phyloP scores from a whole-genome alignment of 2,888 invertebrate species.

The Anorthoa munda region DNA sequence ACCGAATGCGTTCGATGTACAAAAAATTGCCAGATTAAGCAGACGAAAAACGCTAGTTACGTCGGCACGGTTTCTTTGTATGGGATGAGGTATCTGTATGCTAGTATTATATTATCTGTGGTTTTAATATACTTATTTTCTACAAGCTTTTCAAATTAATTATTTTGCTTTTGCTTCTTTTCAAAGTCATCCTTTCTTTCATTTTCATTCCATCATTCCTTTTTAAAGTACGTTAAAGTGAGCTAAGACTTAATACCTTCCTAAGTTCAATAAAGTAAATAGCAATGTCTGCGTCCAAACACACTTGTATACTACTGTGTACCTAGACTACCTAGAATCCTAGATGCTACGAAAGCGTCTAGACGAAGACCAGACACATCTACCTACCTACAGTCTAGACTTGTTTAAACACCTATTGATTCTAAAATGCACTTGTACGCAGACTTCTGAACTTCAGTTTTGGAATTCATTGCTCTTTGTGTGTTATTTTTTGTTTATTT shows the following conservation, averaged over 20 bases:
- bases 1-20: too few relatives aligned
- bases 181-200: too few relatives aligned
- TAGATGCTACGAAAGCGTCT: slow-evolving; percentile 37
- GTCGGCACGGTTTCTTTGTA: too few relatives aligned
- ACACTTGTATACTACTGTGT: slow-evolving; percentile 12
- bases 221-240: too few relatives aligned
- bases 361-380: slow-evolving; percentile 48
- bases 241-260: not conserved
- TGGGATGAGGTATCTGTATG: too few relatives aligned
- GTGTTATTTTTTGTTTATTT: not conserved
- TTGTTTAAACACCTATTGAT: slow-evolving; percentile 54
- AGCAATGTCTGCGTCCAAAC: slow-evolving; percentile 26
- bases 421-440: not conserved
- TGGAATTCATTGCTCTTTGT: not conserved
- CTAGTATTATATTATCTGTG: too few relatives aligned
- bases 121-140: too few relatives aligned
- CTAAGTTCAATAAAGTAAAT: slow-evolving; percentile 9
- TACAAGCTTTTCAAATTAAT: too few relatives aligned
- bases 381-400: slow-evolving; percentile 50
- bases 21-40: too few relatives aligned
- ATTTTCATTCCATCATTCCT: too few relatives aligned
- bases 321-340: slow-evolving; percentile 16
- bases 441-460: slow-evolving; percentile 9
- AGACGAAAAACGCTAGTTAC: too few relatives aligned
- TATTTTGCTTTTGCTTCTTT: too few relatives aligned